Evolutionary conservation across 2,113 vertebrate genomes (phyloP).

Genomic region (Plecturocebus donacophilus): DNA sequence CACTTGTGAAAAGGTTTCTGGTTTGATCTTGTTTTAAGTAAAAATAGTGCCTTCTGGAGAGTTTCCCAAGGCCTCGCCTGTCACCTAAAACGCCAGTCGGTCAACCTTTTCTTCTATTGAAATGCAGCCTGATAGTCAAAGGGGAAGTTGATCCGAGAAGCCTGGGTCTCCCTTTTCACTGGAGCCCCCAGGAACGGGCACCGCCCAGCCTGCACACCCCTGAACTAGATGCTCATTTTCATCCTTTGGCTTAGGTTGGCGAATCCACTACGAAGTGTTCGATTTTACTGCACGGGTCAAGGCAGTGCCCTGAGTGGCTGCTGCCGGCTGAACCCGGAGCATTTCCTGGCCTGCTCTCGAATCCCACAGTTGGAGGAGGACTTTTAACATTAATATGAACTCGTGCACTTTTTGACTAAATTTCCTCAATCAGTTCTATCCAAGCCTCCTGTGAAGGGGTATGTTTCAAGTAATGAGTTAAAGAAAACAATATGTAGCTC

Average conservation of each 20-base stretch:
- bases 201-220: too few species aligned
- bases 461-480: background rate
- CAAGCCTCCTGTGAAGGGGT: background rate
- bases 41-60: too few species aligned
- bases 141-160: too few species aligned
- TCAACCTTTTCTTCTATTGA: too few species aligned
- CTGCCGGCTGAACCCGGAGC: background rate
- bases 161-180: too few species aligned
- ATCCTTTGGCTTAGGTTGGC: background rate
- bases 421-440: background rate
- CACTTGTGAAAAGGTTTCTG: too few species aligned
- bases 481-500: background rate
- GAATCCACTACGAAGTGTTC: background rate
- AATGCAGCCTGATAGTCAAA: too few species aligned
- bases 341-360: too few species aligned
- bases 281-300: background rate
- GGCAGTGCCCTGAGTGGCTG: background rate
- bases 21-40: too few species aligned
- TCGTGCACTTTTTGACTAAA: background rate
- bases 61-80: too few species aligned
- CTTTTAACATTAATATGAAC: background rate
- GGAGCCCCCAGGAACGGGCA: fast-evolving
- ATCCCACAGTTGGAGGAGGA: background rate
- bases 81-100: too few species aligned
- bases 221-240: background rate